Base-by-base conservation (phyloP, 1,140 invertebrate genomes). In the Diorhabda carinulata region DNA sequence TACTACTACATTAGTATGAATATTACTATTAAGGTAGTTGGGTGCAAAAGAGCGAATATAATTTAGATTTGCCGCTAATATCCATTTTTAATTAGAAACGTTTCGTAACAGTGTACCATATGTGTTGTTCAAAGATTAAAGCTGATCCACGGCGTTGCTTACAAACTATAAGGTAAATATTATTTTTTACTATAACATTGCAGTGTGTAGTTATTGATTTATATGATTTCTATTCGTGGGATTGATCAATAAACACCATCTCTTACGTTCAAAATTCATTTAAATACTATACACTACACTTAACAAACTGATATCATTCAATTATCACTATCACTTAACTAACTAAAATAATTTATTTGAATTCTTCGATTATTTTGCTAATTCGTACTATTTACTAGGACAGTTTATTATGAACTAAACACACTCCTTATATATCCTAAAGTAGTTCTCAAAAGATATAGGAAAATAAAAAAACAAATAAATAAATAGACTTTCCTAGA, bases 101-200 rank as follows among this genome's bases (percentile, higher is more conserved):
- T 52, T 52, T 52, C n/a, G 4, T n/a, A 52, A 52, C 4, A 52
- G 47, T 52, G 47, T 52, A n/a, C 47, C 47, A 52, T 52, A 52
- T 4, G 47, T 52, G 47, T 52, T 52, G 47, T 52, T 52, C 4
- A 3, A 52, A 52, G 4, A 8, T 52, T 52, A 52, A 52, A 52
- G 47, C 47, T 52, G 47, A 52, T 52, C n/a, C 47, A 52, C 6
- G 47, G 47, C 47, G 47, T 52, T 52, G 47, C 3, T 52, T 52
- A 52, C 47, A 52, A 52, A 52, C 47, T 52, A 52, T 52, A n/a
- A 52, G 47, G 47, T 52, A 52, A 52, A 52, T 52, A 52, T 52
- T 52, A 52, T 52, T 52, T 52, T 52, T 52, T 52, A 52, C 45
- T 52, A 52, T 52, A 6, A 52, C 45, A 9, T 8, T 47, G 45